These are phyloP conservation scores for Homalodisca vitripennis DNA, from an alignment of 1,140 invertebrate genomes.

Conservation along the genomic window DNA sequence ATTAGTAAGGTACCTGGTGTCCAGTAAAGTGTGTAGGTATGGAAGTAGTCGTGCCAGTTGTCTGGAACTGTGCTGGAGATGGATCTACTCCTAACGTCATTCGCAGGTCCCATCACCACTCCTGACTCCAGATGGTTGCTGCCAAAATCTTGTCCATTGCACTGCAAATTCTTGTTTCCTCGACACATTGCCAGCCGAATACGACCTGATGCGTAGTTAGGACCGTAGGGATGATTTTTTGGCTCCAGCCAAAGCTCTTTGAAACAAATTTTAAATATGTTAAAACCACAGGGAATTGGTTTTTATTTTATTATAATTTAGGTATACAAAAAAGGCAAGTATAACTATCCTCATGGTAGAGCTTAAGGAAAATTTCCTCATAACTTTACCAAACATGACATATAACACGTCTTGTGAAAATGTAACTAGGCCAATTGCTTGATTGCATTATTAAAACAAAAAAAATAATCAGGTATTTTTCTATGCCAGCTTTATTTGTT, in stretches of 20 bases:
- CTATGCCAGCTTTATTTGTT: too few relatives aligned
- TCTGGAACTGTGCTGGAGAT: constrained; percentile 10
- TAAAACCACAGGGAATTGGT: too few relatives aligned
- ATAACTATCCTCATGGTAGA: too few relatives aligned
- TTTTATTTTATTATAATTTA: not conserved
- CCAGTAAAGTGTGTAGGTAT: constrained; percentile 61
- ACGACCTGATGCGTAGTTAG: constrained; percentile 35
- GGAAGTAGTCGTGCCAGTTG: constrained; percentile 59
- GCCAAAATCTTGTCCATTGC: constrained; percentile 31
- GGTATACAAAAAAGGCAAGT: too few relatives aligned
- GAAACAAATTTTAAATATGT: too few relatives aligned
- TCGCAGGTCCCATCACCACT: constrained; percentile 33
- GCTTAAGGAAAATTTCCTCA: too few relatives aligned
- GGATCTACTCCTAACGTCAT: constrained; percentile 28
- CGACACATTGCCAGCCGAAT: constrained; percentile 34
- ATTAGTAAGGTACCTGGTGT: constrained; percentile 49
- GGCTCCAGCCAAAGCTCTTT: constrained; percentile 40
- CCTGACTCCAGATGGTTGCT: constrained; percentile 32
- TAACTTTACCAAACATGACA: too few relatives aligned
- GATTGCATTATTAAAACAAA: too few relatives aligned
- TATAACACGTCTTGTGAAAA: too few relatives aligned
- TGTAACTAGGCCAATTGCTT: too few relatives aligned
- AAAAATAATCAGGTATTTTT: too few relatives aligned
- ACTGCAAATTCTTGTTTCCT: constrained; percentile 35
- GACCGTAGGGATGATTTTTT: constrained; percentile 36